phyloP scores from a whole-genome alignment of 1,140 invertebrate genomes.

The Lysiphlebus fabarum region DNA sequence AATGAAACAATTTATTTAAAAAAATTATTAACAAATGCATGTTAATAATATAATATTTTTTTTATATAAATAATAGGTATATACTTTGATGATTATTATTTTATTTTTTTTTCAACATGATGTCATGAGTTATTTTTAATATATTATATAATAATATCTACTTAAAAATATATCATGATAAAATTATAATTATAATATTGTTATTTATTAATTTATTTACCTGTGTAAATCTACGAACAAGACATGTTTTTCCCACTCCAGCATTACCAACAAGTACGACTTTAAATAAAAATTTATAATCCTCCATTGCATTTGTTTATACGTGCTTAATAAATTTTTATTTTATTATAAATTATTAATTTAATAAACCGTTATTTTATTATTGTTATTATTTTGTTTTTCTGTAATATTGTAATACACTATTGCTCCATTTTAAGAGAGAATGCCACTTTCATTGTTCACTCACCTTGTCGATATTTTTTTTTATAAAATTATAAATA shows the following conservation, averaged over 20 bases:
- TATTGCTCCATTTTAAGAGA: conserved; percentile 16
- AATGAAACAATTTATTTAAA: too few relatives aligned
- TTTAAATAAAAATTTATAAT: conserved; percentile 98
- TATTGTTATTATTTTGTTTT: conserved; percentile 9
- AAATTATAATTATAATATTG: not conserved
- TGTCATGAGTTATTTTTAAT: conserved; percentile 1
- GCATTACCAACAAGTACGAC: conserved; percentile 94
- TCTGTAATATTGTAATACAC: conserved; percentile 1
- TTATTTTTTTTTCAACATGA: not conserved
- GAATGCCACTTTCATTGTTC: conserved; percentile 28
- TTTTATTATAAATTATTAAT: too few relatives aligned
- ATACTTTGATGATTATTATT: too few relatives aligned
- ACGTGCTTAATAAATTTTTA: too few relatives aligned
- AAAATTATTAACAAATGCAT: not conserved
- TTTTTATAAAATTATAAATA: conserved; percentile 15
- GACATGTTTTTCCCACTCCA: conserved; percentile 91
- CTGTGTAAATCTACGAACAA: conserved; percentile 86
- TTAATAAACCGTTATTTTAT: too few relatives aligned
- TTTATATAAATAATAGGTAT: too few relatives aligned
- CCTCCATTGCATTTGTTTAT: conserved; percentile 72
- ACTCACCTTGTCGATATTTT: conserved; percentile 34
- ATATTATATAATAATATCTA: conserved; percentile 7
- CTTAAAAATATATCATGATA: too few relatives aligned
- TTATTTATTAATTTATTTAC: conserved; percentile 38
- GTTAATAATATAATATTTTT: not conserved